Evolutionary conservation across 2,797 vertebrate genomes (phyloP), one percentile per base, ranked within the genome.

Genomic region (Cynopterus sphinx): DNA sequence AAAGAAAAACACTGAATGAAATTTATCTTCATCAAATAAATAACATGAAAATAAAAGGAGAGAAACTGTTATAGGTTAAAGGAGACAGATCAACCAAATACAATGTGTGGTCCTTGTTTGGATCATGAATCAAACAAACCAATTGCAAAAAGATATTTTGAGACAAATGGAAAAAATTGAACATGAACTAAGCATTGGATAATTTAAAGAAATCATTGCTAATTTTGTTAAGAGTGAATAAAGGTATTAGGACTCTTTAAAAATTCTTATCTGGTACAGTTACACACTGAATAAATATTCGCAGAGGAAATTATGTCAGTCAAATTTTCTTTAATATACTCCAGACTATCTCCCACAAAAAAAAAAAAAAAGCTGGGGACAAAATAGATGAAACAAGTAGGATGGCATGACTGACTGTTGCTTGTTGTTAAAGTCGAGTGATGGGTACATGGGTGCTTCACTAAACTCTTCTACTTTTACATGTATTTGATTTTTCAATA

Each of bases 71-170:
- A 83, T 13, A 96, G 26, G 22, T 88, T 93, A 88, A 73, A 88
- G 43, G 67, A 68, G 65, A 96, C 28, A 59, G 46, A 90, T 55
- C 51, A 70, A 77, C 13, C 53, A 84, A 71, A 85, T 89, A 82
- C 19, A 59, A 24, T 4, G 19, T 19, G 11, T 73, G 36, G 53
- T 75, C 73, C 41, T 46, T 68, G 39, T 88, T 22, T 94, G 68
- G n/a, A 88, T 59, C 41, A 39, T 82, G 67, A 89, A 67, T 77
- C 43, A 88, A 87, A 73, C 11, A 57, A 91, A 70, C 51, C n/a
- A 74, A 90, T 19, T 73, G 21, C 59, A 96, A 78, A 87, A 89
- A 94, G 33, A 71, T 2, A 95, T 43, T 53, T 81, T 81, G 33
- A 55, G 21, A 89, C 78, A 91, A 91, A 89, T 31, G 33, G 65